Conservation (phyloP, 2,888 invertebrate genomes). For the Nomada lathburiana region DNA sequence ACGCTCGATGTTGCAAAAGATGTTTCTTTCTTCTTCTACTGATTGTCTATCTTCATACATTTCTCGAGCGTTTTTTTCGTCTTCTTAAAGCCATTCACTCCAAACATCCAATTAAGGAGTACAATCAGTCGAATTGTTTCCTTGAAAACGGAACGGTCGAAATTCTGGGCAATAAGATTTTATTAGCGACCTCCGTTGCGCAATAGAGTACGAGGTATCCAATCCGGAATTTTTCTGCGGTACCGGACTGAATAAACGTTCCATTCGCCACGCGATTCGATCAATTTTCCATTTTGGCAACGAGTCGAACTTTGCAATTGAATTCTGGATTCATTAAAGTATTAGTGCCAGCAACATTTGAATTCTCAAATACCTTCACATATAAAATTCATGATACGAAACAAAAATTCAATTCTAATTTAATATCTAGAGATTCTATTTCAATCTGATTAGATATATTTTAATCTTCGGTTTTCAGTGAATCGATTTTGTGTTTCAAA, state of each 20-base stretch:
- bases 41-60: no score
- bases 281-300: no score
- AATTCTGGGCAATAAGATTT: slow-evolving; percentile 13
- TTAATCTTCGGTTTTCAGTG: background rate
- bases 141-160: background rate
- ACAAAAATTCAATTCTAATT: background rate
- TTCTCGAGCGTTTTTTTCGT: background rate
- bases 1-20: no score
- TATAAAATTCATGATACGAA: no score
- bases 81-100: background rate
- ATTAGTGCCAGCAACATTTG: no score
- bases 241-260: background rate
- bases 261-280: background rate
- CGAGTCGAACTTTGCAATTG: background rate
- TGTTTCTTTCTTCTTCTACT: no score
- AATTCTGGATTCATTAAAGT: no score
- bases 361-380: no score
- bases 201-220: background rate
- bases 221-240: background rate
- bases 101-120: background rate
- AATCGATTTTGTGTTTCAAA: background rate
- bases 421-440: background rate
- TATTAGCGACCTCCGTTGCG: background rate
- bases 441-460: background rate
- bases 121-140: slow-evolving; percentile 7